Conservation (phyloP, 2,797 vertebrate species). For the Carcharodon carcharias region DNA sequence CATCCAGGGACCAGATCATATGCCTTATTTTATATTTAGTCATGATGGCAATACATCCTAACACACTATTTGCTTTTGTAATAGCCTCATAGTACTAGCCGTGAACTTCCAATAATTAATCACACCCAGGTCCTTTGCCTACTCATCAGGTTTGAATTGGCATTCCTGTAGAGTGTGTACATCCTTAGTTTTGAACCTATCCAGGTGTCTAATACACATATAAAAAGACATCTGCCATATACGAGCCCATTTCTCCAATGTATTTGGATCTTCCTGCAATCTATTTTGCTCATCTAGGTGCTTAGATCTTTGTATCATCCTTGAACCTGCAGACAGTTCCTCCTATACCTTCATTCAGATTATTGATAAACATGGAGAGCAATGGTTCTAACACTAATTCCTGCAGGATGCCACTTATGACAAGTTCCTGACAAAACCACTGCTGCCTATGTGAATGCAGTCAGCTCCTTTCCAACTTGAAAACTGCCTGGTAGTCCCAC, state of each 20-base stretch:
- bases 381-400: background rate
- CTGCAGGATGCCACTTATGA: background rate
- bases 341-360: background rate
- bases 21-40: background rate
- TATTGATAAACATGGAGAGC: background rate
- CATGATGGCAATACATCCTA: background rate
- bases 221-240: background rate
- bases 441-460: background rate
- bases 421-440: background rate
- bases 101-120: background rate
- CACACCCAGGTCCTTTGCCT: background rate
- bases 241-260: background rate
- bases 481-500: background rate
- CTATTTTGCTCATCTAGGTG: no score
- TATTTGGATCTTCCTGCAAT: background rate
- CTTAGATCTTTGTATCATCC: background rate
- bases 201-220: background rate
- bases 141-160: background rate
- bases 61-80: background rate
- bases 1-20: background rate
- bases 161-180: background rate
- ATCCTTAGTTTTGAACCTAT: background rate
- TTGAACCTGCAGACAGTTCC: background rate
- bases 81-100: background rate
- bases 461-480: background rate